These are phyloP conservation scores for Himalopsyche tibetana DNA, from an alignment of 2,888 invertebrate genomes.

Conservation along the genomic window DNA sequence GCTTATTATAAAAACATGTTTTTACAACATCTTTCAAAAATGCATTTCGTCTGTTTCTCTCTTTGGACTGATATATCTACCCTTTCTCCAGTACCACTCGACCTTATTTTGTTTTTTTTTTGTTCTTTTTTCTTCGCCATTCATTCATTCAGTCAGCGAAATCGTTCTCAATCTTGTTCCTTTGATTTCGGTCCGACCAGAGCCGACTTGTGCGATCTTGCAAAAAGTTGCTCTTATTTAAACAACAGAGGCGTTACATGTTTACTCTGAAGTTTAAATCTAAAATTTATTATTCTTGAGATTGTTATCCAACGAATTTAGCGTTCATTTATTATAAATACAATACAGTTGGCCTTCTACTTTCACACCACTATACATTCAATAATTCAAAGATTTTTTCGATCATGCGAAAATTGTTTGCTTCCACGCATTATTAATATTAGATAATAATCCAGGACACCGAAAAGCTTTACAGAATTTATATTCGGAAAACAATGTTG, in stretches of 20 bases:
- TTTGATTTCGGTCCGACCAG: background rate
- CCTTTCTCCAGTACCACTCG: background rate
- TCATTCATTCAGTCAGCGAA: constrained; percentile 1
- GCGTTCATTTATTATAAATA: no score
- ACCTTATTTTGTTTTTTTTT: background rate
- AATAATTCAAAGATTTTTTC: no score
- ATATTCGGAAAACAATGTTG: no score
- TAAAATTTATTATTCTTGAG: no score
- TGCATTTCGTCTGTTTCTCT: background rate
- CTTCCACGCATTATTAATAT: no score
- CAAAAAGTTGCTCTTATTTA: background rate
- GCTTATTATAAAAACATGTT: background rate
- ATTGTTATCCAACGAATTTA: no score
- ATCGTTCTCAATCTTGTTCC: constrained; percentile 13
- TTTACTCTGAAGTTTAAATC: background rate
- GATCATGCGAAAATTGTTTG: no score
- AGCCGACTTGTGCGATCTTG: background rate
- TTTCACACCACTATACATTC: no score
- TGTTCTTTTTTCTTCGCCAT: background rate
- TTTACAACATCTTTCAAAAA: background rate
- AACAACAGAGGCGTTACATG: background rate
- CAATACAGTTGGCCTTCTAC: no score
- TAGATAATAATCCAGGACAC: no score
- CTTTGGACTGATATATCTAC: background rate
- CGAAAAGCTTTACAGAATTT: no score